These are phyloP conservation scores for Euthynnus affinis DNA, from an alignment of 2,797 vertebrate species.

Conservation along the genomic window DNA sequence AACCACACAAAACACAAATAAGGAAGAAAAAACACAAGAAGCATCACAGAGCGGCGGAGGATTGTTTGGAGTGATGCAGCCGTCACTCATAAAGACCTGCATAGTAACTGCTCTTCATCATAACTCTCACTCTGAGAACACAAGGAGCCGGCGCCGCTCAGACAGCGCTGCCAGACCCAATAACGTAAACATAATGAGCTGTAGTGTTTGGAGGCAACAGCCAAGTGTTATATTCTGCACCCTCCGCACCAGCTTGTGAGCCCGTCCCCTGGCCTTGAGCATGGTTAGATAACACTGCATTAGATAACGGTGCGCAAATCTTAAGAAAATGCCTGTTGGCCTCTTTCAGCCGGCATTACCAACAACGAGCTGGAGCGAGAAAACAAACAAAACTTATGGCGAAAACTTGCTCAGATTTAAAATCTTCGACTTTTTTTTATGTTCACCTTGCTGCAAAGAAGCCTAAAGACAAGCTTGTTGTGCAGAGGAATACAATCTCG, in stretches of 20 bases:
- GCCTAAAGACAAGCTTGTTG: slow-evolving; percentile 20
- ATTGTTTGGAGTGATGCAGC: slow-evolving; percentile 35
- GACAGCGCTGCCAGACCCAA: slow-evolving; percentile 62
- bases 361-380: slow-evolving; percentile 34
- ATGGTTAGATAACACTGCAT: slow-evolving; percentile 71
- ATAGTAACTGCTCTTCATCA: slow-evolving; percentile 45
- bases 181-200: slow-evolving; percentile 58
- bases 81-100: slow-evolving; percentile 50
- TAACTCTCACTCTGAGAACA: slow-evolving; percentile 35
- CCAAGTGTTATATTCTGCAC: slow-evolving; percentile 55
- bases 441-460: slow-evolving; percentile 29
- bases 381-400: slow-evolving; percentile 48
- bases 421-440: slow-evolving; percentile 16
- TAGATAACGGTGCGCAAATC: slow-evolving; percentile 61
- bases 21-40: neutral
- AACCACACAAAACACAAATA: neutral
- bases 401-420: slow-evolving; percentile 53
- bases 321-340: slow-evolving; percentile 60
- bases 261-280: slow-evolving; percentile 55
- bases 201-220: slow-evolving; percentile 52
- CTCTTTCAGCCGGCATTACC: slow-evolving; percentile 63
- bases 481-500: slow-evolving; percentile 5
- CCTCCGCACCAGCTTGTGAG: slow-evolving; percentile 57
- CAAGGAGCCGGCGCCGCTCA: slow-evolving; percentile 30
- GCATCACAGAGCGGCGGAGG: slow-evolving; percentile 25